Base-by-base conservation (phyloP, 2,797 vertebrate genomes). In the Rhynchonycteris naso region DNA sequence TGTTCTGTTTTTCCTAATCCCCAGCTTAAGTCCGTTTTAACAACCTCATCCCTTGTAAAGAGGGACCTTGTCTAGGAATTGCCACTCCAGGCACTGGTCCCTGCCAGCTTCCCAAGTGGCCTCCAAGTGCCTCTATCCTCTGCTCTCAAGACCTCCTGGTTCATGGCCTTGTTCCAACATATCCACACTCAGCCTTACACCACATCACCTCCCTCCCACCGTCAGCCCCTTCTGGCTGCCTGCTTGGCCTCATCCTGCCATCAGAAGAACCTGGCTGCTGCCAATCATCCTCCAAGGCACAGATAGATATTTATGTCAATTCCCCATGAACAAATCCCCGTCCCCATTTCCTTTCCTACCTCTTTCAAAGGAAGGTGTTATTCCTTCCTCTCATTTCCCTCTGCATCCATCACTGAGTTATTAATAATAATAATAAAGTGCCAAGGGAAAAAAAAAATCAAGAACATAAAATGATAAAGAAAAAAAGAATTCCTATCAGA, bases 401-500 rank as follows among this genome's bases (percentile, higher is more conserved):
- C 75, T 61, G 5, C 5, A 47, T 7, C 50, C 95, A 75, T 96
- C 65, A 91, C 82, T 93, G 87, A 97, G 94, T 94, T 96, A 98
- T 96, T 93, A 97, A 97, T 96, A 97, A 95, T 96, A 97, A 95
- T 58, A 69, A 87, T 74, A 98, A 97, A 96, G 94, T 96, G 88
- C 90, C 88, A 97, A 96, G 97, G 97, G 92, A 95, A 96, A 89
- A 89, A 97, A n/a, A 43, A 43, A 43, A 43, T 43, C 43, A 43
- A 43, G 43, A 97, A 0, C 84, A 97, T 65, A 97, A 91, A 96
- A 98, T 96, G 88, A 95, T 97, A 97, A 97, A 96, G 92, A 98
- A 97, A 92, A 98, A 97, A 95, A 97, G 95, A 98, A 98, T 98
- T 98, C 97, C 94, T 97, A 93, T 86, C 89, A 0, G 16, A 95